Conservation (phyloP, 2,113 vertebrate genomes). For the Trachemys scripta region DNA sequence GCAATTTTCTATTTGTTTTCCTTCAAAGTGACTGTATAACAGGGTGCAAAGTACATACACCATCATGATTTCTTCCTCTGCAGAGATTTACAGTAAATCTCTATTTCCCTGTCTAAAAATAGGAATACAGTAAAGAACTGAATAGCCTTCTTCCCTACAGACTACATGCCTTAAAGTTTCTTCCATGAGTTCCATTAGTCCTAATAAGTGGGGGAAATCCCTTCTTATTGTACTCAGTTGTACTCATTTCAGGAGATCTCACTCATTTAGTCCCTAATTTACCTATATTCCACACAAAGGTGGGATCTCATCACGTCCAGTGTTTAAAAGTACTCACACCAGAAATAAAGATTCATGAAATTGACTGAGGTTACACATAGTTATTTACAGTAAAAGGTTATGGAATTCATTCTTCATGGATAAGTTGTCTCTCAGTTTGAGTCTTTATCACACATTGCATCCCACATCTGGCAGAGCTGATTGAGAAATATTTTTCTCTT, state of each 20-base stretch:
- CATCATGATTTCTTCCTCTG: conserved; percentile 48
- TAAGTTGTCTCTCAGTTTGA: neutral
- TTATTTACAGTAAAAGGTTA: neutral
- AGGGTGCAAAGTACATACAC: conserved; percentile 64
- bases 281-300: neutral
- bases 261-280: fast-evolving
- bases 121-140: conserved; percentile 30
- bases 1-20: conserved; percentile 55
- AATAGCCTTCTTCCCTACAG: conserved; percentile 26
- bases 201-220: neutral
- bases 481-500: neutral
- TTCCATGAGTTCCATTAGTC: fast-evolving
- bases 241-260: neutral
- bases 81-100: conserved; percentile 26
- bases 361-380: neutral
- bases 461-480: neutral
- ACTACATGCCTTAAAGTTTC: neutral
- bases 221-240: neutral
- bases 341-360: neutral
- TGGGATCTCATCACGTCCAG: neutral
- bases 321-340: neutral
- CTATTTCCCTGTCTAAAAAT: conserved; percentile 25
- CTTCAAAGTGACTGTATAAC: conserved; percentile 23
- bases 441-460: neutral
- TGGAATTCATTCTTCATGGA: neutral